Conservation (phyloP, 2,113 vertebrate species). For the Apodemus speciosus region DNA sequence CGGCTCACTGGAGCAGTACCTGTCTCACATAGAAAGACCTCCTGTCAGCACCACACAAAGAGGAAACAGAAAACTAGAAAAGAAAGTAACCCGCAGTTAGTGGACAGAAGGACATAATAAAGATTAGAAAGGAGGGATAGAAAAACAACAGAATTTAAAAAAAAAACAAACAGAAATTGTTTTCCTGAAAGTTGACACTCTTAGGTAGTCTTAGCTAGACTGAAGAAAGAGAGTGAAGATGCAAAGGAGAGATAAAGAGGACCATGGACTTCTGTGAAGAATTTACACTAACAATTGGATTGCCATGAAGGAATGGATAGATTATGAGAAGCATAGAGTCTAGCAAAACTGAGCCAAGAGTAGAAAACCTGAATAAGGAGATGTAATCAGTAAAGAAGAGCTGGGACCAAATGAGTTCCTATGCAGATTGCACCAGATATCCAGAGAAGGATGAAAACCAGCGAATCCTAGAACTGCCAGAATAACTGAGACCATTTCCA, state of each 20-base stretch:
- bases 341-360: not conserved
- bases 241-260: not conserved
- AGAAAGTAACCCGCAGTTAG: not conserved
- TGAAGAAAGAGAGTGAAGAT: not conserved
- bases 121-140: not conserved
- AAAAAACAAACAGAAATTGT: not conserved
- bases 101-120: not conserved
- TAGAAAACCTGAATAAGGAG: not conserved
- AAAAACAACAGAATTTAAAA: not conserved
- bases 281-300: not conserved
- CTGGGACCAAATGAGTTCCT: too few species aligned
- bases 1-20: not conserved
- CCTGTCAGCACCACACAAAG: not conserved
- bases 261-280: not conserved
- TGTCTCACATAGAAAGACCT: not conserved
- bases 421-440: not conserved
- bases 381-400: not conserved
- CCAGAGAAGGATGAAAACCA: not conserved
- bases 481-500: not conserved
- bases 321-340: not conserved
- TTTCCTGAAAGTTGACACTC: not conserved
- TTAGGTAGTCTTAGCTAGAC: not conserved
- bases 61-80: not conserved
- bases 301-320: not conserved
- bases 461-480: not conserved